Percentiles rank a stretch among this genome's conserved stretches.
Evolutionary conservation across 2,797 vertebrate genomes (phyloP).

Genomic region (Chiroxiphia lanceolata): DNA sequence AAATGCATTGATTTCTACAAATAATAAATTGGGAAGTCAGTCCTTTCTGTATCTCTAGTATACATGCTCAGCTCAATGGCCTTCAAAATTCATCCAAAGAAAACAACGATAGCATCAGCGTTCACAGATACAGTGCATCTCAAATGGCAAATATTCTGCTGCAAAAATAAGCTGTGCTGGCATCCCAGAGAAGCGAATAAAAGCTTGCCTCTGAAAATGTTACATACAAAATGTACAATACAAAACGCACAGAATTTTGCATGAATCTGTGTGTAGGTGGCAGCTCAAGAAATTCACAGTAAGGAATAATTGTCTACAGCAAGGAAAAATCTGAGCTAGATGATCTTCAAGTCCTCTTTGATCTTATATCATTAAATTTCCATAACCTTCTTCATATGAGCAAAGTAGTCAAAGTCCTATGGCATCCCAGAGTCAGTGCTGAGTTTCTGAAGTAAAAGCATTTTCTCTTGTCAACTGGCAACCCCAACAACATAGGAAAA

Average conservation of each 20-base stretch:
- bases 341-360: background rate
- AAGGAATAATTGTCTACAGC: constrained; percentile 45
- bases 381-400: background rate
- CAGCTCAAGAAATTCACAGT: constrained; percentile 58
- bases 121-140: constrained; percentile 10
- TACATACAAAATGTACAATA: constrained; percentile 39
- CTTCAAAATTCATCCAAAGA: constrained; percentile 28
- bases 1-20: constrained; percentile 59
- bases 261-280: constrained; percentile 58
- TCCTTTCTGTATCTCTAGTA: background rate
- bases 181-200: background rate
- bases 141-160: constrained; percentile 46
- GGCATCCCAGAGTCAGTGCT: background rate
- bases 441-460: background rate
- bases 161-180: constrained; percentile 49
- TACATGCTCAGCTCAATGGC: background rate
- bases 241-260: constrained; percentile 48
- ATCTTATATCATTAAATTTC: background rate
- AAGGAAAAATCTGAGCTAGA: constrained; percentile 26
- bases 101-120: background rate
- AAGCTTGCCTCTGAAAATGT: constrained; percentile 44
- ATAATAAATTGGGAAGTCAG: constrained; percentile 35
- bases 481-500: background rate
- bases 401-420: background rate
- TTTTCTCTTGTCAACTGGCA: background rate